Conservation (phyloP, 2,797 vertebrate genomes). For the Borostomias antarcticus region DNA sequence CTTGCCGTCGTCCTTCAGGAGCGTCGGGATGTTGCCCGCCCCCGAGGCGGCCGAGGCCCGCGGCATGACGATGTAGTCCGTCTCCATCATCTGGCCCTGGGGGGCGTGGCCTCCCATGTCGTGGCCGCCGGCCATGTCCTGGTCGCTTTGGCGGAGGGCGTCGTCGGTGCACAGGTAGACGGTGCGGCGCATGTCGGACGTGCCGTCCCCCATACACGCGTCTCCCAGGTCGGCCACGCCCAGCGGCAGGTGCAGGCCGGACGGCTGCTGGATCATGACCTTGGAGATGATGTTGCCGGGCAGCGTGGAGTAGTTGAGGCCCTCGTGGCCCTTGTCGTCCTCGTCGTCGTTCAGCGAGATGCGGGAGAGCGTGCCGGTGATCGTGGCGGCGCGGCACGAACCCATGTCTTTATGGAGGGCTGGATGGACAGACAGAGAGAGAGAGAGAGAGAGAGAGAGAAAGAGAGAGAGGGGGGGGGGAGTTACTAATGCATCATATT, state of each 20-base stretch:
- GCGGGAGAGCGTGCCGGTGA: constrained; percentile 96
- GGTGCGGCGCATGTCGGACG: constrained; percentile 89
- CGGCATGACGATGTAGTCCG: constrained; percentile 98
- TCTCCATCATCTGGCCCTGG: constrained; percentile 94
- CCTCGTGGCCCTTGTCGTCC: constrained; percentile 90
- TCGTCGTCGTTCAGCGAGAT: constrained; percentile 98
- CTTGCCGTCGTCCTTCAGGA: constrained; percentile 94
- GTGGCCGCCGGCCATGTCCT: constrained; percentile 85
- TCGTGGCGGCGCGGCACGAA: constrained; percentile 94
- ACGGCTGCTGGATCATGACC: constrained; percentile 97
- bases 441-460: constrained; percentile 40
- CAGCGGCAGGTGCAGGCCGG: constrained; percentile 93
- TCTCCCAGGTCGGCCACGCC: constrained; percentile 89
- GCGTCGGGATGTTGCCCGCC: constrained; percentile 84
- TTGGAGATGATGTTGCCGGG: constrained; percentile 99
- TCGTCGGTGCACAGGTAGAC: constrained; percentile 98
- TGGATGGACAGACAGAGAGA: constrained; percentile 75
- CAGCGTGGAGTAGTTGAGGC: constrained; percentile 95
- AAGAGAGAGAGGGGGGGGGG: constrained; percentile 25
- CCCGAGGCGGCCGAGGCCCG: constrained; percentile 65
- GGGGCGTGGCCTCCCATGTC: constrained; percentile 83
- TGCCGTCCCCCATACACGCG: constrained; percentile 87
- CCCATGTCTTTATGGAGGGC: constrained; percentile 98
- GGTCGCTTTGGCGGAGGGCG: constrained; percentile 88
- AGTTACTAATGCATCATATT: constrained; percentile 43